Conservation (phyloP, 2,888 invertebrate species). For the Nipponacmea schrenckii region DNA sequence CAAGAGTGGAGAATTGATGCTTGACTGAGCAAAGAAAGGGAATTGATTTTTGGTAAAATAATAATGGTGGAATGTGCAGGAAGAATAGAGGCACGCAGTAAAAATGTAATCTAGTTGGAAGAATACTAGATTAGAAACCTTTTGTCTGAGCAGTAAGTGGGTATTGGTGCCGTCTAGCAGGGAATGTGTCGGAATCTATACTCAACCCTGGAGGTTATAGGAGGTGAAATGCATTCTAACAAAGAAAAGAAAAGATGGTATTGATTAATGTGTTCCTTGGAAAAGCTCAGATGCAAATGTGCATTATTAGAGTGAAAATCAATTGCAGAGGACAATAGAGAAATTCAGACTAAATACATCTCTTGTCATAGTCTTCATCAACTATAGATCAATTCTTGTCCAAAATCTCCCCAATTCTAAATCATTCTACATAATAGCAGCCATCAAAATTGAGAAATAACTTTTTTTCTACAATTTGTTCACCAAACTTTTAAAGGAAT, state of each 20-base stretch:
- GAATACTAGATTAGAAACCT: constrained; percentile 34
- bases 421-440: constrained; percentile 27
- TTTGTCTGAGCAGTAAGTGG: constrained; percentile 25
- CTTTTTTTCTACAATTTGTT: constrained; percentile 30
- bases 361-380: constrained; percentile 33
- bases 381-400: constrained; percentile 30
- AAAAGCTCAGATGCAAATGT: constrained; percentile 32
- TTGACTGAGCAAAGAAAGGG: constrained; percentile 18
- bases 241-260: constrained; percentile 28
- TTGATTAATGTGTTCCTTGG: constrained; percentile 22
- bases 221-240: constrained; percentile 25
- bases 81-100: constrained; percentile 13
- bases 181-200: constrained; percentile 16
- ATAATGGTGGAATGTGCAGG: constrained; percentile 19
- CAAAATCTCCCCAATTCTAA: constrained; percentile 27
- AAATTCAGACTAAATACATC: constrained; percentile 29
- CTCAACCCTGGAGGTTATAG: constrained; percentile 16
- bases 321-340: constrained; percentile 27
- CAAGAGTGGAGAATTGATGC: constrained; percentile 20
- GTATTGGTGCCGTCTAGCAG: constrained; percentile 16
- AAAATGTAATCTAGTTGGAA: constrained; percentile 32
- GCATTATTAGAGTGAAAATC: constrained; percentile 34
- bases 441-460: constrained; percentile 3
- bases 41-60: constrained; percentile 23
- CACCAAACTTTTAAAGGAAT: constrained; percentile 4